Evolutionary conservation across 2,888 invertebrate genomes (phyloP).

Genomic region (Drosophila vallismaia): DNA sequence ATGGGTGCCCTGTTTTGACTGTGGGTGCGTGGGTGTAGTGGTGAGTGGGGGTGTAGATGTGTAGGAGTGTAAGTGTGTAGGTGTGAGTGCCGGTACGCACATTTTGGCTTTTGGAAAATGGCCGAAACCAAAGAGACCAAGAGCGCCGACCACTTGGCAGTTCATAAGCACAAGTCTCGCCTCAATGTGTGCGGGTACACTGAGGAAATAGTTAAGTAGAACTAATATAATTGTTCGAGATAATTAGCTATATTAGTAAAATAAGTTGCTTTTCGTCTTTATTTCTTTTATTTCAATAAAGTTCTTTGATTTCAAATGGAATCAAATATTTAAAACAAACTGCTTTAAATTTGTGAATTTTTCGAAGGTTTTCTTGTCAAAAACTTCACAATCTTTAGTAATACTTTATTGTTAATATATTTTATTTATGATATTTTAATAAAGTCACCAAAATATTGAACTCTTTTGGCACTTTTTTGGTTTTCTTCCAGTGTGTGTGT

Average conservation of each 20-base stretch:
- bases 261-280: too few relatives aligned
- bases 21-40: background rate
- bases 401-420: too few relatives aligned
- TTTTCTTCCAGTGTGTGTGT: conserved; percentile 1
- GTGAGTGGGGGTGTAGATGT: conserved; percentile 5
- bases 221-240: background rate
- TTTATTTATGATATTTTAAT: too few relatives aligned
- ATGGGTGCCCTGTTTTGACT: background rate
- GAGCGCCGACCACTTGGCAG: conserved; percentile 44
- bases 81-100: conserved; percentile 26
- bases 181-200: conserved; percentile 9
- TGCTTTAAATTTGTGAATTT: too few relatives aligned
- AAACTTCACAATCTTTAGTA: too few relatives aligned
- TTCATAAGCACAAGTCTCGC: conserved; percentile 39
- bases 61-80: conserved; percentile 10
- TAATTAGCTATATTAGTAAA: background rate
- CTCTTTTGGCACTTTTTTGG: background rate
- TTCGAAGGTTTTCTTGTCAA: too few relatives aligned
- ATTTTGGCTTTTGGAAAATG: conserved; percentile 41
- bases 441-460: too few relatives aligned
- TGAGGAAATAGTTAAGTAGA: background rate
- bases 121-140: conserved; percentile 35
- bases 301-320: too few relatives aligned
- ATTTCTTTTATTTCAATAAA: too few relatives aligned
- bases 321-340: too few relatives aligned